Evolutionary conservation across 2,797 vertebrate genomes (phyloP), one percentile per base, ranked within the genome.

Genomic region (Pogonophryne albipinna): DNA sequence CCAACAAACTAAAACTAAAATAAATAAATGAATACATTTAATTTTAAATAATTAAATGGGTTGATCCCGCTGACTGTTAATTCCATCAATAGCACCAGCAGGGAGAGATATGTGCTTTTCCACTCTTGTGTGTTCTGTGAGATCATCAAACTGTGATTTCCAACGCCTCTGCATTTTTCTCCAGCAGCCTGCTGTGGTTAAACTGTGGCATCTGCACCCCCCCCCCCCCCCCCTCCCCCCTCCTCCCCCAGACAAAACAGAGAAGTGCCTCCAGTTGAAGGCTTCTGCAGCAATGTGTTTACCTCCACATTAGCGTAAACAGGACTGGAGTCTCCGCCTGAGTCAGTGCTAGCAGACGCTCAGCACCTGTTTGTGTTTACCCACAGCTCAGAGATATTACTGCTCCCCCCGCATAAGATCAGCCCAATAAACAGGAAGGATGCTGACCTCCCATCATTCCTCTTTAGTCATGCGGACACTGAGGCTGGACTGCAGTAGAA

Each of bases 321-420:
- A 85, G 0, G 20, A 74, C 61, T 80, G 80, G 82, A 79, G 85
- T 47, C 50, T 63, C 23, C 49, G 76, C 60, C 72, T 78, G 83
- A 89, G 75, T 82, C 83, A 82, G 76, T 3, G 67, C 19, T 1
- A 85, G 85, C 84, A 85, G 85, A 85, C 60, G 50, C 79, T 84
- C 85, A 31, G 69, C 85, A 85, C 86, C 86, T 90, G 87, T 83
- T 87, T 72, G 70, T 84, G 78, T 88, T 87, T 86, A 74, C 81
- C 6, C 6, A 74, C 73, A 56, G 83, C 76, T 74, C 64, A 17
- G 16, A 74, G 41, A 66, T 72, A 76, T 78, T 52, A 49, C 56
- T 67, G 70, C 41, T 49, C 78, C 63, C 50, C 14, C 13, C 16
- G 44, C 66, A 53, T 4, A 42, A 11, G 46, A 75, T 64, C n/a